Percentiles rank a stretch among this genome's conserved stretches.
Conservation (phyloP, 2,888 invertebrate species). For the Deilephila porcellus region DNA sequence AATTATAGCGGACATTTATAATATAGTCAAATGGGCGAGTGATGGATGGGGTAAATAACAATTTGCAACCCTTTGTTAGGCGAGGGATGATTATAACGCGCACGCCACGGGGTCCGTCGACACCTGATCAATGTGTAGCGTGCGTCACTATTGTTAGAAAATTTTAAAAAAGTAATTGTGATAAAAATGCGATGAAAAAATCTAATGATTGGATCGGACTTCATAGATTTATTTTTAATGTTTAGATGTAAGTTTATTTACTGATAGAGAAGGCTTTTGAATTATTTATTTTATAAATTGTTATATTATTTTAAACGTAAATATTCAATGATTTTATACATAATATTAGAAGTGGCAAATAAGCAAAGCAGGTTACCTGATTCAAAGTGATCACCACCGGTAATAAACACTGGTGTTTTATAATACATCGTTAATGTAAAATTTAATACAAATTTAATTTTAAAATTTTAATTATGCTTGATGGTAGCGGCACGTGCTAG, state of each 20-base stretch:
- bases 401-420: background rate
- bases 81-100: slow-evolving; percentile 67
- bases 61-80: slow-evolving; percentile 80
- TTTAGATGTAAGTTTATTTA: too few relatives aligned
- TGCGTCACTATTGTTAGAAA: slow-evolving; percentile 48
- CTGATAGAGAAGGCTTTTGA: too few relatives aligned
- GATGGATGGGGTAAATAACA: slow-evolving; percentile 81
- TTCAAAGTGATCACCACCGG: too few relatives aligned
- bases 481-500: slow-evolving; percentile 52
- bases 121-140: slow-evolving; percentile 72
- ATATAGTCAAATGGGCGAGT: slow-evolving; percentile 71
- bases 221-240: too few relatives aligned
- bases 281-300: too few relatives aligned
- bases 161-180: background rate
- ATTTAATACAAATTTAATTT: slow-evolving; percentile 4
- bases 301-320: too few relatives aligned
- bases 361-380: too few relatives aligned
- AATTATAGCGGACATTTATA: slow-evolving; percentile 78
- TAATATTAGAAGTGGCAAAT: too few relatives aligned
- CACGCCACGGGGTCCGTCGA: slow-evolving; percentile 54
- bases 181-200: too few relatives aligned
- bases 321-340: too few relatives aligned
- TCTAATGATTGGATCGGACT: too few relatives aligned
- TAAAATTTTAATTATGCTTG: slow-evolving; percentile 39
- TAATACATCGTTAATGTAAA: background rate